phyloP scores from a whole-genome alignment of 2,113 vertebrate genomes.

The Empidonax alnorum region DNA sequence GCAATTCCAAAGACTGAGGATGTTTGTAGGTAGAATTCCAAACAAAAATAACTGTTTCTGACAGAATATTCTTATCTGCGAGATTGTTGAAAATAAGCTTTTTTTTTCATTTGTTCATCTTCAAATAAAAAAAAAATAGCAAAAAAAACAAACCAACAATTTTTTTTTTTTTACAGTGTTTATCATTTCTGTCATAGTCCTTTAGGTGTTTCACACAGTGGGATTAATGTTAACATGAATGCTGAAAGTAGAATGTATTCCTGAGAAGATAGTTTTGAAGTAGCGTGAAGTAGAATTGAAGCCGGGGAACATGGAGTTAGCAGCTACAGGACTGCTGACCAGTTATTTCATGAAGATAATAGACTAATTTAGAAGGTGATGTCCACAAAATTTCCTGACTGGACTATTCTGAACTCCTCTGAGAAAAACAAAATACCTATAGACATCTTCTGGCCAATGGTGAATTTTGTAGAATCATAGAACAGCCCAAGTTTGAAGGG shows the following conservation, averaged over 20 bases:
- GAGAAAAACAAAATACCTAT: neutral
- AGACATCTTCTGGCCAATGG: neutral
- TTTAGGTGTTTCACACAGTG: neutral
- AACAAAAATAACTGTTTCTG: neutral
- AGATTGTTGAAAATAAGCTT: neutral
- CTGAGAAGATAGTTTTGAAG: neutral
- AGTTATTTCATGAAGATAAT: neutral
- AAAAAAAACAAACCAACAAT: fast-evolving
- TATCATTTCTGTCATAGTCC: neutral
- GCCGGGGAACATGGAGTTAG: neutral
- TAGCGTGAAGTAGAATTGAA: neutral
- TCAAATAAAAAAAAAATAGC: neutral
- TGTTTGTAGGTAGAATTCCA: neutral
- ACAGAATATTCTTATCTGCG: neutral
- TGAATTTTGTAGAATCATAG: neutral
- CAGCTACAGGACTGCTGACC: neutral
- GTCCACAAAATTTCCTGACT: neutral
- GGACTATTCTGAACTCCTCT: neutral
- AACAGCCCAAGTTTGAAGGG: neutral
- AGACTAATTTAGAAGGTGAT: neutral
- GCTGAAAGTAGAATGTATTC: neutral
- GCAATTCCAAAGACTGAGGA: neutral
- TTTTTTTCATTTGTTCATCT: neutral
- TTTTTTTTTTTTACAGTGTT: neutral
- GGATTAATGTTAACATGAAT: neutral